Conservation (phyloP, 37 sponge, comb jelly and placozoan genomes). For the Hexactinellida sp. region DNA sequence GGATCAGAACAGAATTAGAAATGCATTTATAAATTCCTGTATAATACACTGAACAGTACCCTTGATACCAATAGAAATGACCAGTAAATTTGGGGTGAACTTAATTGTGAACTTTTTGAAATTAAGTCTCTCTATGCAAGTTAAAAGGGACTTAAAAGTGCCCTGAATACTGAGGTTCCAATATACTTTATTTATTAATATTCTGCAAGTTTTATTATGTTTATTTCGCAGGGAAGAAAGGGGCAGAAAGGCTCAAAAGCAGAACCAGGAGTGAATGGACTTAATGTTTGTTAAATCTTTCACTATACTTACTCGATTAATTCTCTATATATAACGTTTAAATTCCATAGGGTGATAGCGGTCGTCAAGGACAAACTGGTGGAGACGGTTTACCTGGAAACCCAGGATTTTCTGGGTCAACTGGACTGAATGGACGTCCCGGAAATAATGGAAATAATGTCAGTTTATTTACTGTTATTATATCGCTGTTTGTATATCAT, state of each 20-base stretch:
- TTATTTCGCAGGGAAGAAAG: background rate
- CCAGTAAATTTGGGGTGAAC: too few species aligned
- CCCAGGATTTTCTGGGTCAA: background rate
- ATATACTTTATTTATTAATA: background rate
- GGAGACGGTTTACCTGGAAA: background rate
- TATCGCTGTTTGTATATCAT: too few species aligned
- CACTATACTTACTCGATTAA: background rate
- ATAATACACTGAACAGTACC: too few species aligned
- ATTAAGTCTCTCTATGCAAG: too few species aligned
- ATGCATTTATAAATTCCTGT: too few species aligned
- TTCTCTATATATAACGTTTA: background rate
- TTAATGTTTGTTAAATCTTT: background rate
- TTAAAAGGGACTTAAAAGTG: too few species aligned
- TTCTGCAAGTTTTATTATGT: background rate
- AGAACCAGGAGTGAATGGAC: background rate
- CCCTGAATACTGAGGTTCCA: too few species aligned
- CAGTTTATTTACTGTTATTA: background rate
- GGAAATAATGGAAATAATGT: background rate
- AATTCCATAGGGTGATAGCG: background rate
- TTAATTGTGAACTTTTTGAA: too few species aligned
- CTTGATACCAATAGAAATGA: too few species aligned
- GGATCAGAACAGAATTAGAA: too few species aligned
- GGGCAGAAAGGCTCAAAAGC: background rate
- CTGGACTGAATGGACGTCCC: background rate
- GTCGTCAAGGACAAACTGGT: background rate